These are phyloP conservation scores for Lomographa bimaculata DNA, from an alignment of 2,888 invertebrate genomes.

Conservation along the genomic window DNA sequence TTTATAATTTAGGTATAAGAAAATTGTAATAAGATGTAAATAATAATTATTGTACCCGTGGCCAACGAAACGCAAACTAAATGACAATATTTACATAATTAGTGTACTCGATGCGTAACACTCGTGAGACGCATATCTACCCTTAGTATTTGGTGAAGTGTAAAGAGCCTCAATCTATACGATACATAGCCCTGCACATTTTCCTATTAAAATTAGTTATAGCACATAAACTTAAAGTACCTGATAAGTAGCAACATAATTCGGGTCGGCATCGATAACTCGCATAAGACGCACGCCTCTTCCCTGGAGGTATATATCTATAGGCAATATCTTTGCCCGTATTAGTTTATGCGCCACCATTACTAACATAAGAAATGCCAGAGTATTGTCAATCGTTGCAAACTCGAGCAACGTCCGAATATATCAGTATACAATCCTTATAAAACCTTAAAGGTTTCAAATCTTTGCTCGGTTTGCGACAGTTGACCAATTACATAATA, in stretches of 20 bases:
- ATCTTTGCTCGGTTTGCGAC: constrained; percentile 37
- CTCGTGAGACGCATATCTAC: constrained; percentile 24
- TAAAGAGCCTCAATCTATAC: constrained; percentile 8
- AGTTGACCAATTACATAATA: constrained; percentile 35
- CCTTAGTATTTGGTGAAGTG: constrained; percentile 14
- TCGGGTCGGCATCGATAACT: neutral
- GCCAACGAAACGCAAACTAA: constrained; percentile 40
- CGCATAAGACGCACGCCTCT: neutral
- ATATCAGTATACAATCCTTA: no score
- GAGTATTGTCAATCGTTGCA: constrained; percentile 25
- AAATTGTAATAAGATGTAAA: constrained; percentile 75
- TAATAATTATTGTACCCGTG: constrained; percentile 57
- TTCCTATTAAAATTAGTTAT: constrained; percentile 17
- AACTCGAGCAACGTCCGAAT: constrained; percentile 35
- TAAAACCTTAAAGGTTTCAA: constrained; percentile 27
- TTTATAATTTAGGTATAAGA: constrained; percentile 68
- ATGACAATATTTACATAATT: constrained; percentile 38
- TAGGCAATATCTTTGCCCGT: no score
- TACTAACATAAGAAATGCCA: constrained; percentile 17
- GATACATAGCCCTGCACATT: constrained; percentile 12
- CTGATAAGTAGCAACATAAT: constrained; percentile 12
- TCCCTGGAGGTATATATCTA: neutral
- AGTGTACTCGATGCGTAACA: no score
- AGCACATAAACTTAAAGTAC: constrained; percentile 28
- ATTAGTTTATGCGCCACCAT: constrained; percentile 7